These are phyloP conservation scores for Ispidina picta DNA, from an alignment of 2,797 vertebrate genomes.

Conservation along the genomic window DNA sequence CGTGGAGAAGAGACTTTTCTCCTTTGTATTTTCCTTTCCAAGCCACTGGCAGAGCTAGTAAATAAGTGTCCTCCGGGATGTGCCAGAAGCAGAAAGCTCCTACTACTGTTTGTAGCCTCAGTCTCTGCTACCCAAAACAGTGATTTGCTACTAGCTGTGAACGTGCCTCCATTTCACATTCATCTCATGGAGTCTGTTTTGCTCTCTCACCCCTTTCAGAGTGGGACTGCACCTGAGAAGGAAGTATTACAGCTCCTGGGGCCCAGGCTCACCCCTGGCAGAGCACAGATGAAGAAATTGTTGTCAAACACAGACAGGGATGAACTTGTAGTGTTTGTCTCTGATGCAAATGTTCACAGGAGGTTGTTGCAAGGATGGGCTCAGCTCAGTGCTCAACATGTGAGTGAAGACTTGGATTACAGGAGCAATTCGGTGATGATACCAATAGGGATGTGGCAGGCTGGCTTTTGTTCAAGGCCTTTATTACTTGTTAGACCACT, in stretches of 20 bases:
- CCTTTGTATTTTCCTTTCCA: background rate
- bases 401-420: background rate
- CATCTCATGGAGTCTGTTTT: background rate
- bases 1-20: background rate
- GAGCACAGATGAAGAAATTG: background rate
- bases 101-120: background rate
- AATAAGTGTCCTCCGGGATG: background rate
- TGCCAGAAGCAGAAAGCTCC: background rate
- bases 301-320: background rate
- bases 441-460: background rate
- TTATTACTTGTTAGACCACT: background rate
- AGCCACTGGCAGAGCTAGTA: background rate
- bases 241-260: background rate
- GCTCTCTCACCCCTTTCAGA: background rate
- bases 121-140: background rate
- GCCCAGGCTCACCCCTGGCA: background rate
- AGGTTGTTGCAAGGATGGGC: background rate
- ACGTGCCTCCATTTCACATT: background rate
- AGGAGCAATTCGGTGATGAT: background rate
- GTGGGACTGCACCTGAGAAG: background rate
- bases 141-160: background rate
- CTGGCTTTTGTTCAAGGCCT: background rate
- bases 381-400: accelerated
- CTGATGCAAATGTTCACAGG: background rate
- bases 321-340: background rate